Percentiles rank a stretch among this genome's conserved stretches.
Evolutionary conservation across 2,797 vertebrate species (phyloP).

Genomic region (Onychomys torridus): DNA sequence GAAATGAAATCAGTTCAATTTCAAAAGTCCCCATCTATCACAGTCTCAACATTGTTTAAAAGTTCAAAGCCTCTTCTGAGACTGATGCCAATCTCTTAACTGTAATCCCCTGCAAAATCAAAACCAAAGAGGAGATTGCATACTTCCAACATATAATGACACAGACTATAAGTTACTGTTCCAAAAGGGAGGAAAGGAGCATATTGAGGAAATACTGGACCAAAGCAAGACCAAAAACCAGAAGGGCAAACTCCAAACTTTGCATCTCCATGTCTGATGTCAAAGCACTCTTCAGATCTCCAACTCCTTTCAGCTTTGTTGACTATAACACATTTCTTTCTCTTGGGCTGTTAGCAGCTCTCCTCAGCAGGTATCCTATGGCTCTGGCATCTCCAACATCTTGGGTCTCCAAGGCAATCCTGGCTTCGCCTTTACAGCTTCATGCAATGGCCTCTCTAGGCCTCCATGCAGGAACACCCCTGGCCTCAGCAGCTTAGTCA

Average conservation of each 20-base stretch:
- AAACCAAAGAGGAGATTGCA: not conserved
- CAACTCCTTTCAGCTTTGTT: not conserved
- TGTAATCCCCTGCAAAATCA: not conserved
- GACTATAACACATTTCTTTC: not conserved
- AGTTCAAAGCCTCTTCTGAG: not conserved
- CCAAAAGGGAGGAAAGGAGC: not conserved
- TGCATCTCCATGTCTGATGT: not conserved
- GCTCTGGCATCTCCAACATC: not conserved
- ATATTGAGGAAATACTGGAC: not conserved
- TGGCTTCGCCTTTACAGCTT: not conserved
- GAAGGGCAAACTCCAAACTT: not conserved
- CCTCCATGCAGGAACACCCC: not conserved
- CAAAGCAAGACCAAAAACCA: not conserved
- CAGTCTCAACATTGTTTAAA: not conserved
- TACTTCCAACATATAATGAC: not conserved
- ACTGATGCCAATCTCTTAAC: not conserved
- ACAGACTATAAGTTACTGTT: not conserved
- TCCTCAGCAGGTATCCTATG: not conserved
- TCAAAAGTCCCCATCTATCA: not conserved
- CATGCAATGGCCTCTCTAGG: not conserved
- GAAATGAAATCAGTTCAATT: not conserved
- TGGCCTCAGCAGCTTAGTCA: not conserved
- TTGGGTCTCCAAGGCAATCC: not conserved
- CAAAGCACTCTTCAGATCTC: not conserved
- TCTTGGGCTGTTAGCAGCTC: not conserved